A percentile compares a stretch with the other conserved stretches of the same genome.
These are phyloP conservation scores for Pentalonia nigronervosa DNA, from an alignment of 1,140 invertebrate species.

Conservation along the genomic window DNA sequence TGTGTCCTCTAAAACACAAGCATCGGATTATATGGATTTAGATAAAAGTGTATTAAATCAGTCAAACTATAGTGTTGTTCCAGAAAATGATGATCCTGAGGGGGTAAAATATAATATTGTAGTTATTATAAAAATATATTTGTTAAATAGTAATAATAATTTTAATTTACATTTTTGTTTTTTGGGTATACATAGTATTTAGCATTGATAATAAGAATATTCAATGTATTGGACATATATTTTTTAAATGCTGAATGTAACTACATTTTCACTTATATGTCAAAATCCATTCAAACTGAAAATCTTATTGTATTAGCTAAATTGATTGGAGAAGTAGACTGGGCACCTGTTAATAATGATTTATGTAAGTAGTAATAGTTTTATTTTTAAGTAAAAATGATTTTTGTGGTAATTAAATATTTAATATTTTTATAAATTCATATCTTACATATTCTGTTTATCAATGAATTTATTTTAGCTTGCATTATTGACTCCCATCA, in stretches of 20 bases:
- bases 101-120: constrained; percentile 70
- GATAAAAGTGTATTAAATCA: constrained; percentile 56
- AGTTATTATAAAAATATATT: constrained; percentile 49
- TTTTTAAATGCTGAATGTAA: constrained; percentile 72
- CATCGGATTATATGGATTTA: constrained; percentile 59
- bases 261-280: constrained; percentile 69
- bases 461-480: constrained; percentile 70
- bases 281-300: constrained; percentile 74
- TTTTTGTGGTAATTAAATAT: constrained; percentile 58
- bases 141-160: constrained; percentile 38
- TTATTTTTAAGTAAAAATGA: constrained; percentile 29
- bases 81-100: constrained; percentile 89
- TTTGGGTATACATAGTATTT: constrained; percentile 72
- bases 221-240: constrained; percentile 76
- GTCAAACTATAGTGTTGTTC: constrained; percentile 65
- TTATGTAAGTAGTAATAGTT: constrained; percentile 69
- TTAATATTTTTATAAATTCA: neutral
- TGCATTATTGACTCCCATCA: constrained; percentile 40
- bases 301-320: constrained; percentile 83
- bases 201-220: constrained; percentile 79
- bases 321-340: constrained; percentile 85
- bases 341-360: constrained; percentile 82
- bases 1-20: constrained; percentile 60
- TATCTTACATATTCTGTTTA: neutral
- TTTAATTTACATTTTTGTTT: constrained; percentile 50